Base-by-base conservation (phyloP, 1,140 invertebrate species). In the Temnothorax longispinosus region DNA sequence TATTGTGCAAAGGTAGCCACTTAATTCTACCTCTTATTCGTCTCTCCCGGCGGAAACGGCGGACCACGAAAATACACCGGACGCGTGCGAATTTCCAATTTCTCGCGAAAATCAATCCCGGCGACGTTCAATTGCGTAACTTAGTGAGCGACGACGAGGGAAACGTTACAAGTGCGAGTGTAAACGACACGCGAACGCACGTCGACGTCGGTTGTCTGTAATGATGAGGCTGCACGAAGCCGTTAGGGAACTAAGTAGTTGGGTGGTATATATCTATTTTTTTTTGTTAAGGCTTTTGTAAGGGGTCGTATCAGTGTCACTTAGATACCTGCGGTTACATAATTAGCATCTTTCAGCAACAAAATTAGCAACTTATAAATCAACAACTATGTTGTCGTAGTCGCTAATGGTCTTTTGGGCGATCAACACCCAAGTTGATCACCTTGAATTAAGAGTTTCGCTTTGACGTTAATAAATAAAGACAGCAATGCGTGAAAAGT, bases 141-240 rank as follows among this genome's bases (percentile, higher is more conserved):
- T 21, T 21, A 52, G 78, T 4, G 35, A 32, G 44, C 54, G 47
- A 58, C 41, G 4, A 15, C 54, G 15, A 35, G 58, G 52, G 58
- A 86, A 67, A 67, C 67, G 64, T 75, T 69, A 69, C 15, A 85
- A 74, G 65, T 86, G 75, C 44, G 60, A 86, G 67, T 67, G 65
- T 65, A 13, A 82, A 54, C 44, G 13, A 38, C 32, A 27, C 56
- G 6, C 52, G 0, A 27, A 56, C n/a, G 52, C 72, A 50, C 50
- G 52, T 21, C 18, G 56, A 52, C n/a, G 41, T 35, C 5, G 11
- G 32, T 47, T 77, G 56, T 77, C 18, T 44, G 50, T 75, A 60
- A 88, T 64, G 58, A 35, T 8, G 62, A 69, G n/a, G 13, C 18
- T 54, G 13, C 44, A 13, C 47, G 21, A 41, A 47, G 41, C 13